Base-by-base conservation (phyloP, 2,888 invertebrate genomes). In the Abrostola triplasia region DNA sequence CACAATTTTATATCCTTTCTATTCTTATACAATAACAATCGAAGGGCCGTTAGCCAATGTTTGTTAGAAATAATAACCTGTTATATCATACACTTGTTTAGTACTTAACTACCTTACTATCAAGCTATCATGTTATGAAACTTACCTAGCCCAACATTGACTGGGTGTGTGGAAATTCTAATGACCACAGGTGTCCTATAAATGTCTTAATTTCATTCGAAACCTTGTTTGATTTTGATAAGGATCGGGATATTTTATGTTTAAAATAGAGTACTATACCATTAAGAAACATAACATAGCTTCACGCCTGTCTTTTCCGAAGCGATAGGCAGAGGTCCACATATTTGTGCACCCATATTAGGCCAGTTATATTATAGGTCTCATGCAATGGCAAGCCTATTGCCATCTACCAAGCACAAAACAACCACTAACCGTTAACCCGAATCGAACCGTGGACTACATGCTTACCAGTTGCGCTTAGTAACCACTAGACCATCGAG, bases 11-110 rank as follows among this genome's bases (percentile, higher is more conserved):
- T 49, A 51, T 67, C 72, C 77, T 82, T 80, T 79, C 79, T 64
- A 76, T 60, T 73, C 63, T 81, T 73, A 75, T 80, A 79, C 67
- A 79, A 69, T 66, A 75, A 70, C 59, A 72, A 70, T 70, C 47
- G 41, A 66, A 55, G 59, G 36, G 52, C 41, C 36, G 67, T 79
- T 77, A 70, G 59, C 53, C 75, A 77, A 78, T 62, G 44, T 47
- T 61, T 40, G 57, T 40, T 40, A 67, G 68, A 70, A 70, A 70
- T 80, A 80, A 73, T 73, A 61, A 56, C 59, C 52, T 7, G 61
- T 76, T 67, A 73, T 79, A 67, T 67, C 62, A 70, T 59, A 66
- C 42, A 60, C 56, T 61, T 61, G 55, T 71, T 65, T 63, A 37
- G 53, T 59, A 67, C 63, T 53, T 60, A 53, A 60, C 42, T 57